Evolutionary conservation across 1,140 invertebrate species (phyloP).

Genomic region (Drosophila rufa): DNA sequence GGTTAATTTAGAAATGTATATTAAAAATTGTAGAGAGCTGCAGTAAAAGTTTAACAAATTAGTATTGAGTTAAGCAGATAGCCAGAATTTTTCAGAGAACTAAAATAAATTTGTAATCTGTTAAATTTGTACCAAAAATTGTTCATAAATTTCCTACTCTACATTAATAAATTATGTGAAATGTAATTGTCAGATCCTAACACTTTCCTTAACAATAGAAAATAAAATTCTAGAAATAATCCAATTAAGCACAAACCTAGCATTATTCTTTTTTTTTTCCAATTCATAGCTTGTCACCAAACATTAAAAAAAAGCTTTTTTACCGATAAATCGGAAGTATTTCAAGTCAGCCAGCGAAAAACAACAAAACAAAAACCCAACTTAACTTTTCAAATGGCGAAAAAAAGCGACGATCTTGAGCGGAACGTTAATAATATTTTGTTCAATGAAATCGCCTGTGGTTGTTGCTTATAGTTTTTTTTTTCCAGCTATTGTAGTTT

Average conservation of each 20-base stretch:
- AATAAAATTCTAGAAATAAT: background rate
- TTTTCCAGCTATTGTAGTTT: constrained; percentile 13
- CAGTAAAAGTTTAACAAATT: background rate
- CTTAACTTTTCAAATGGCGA: constrained; percentile 37
- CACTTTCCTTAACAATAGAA: too few species aligned
- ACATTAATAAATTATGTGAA: too few species aligned
- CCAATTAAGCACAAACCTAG: constrained; percentile 2
- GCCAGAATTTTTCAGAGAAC: too few species aligned
- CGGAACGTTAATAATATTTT: constrained; percentile 82
- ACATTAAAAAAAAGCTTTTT: constrained; percentile 44
- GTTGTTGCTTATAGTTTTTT: constrained; percentile 38
- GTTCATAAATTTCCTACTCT: too few species aligned
- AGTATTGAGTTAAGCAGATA: too few species aligned
- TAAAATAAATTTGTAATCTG: too few species aligned
- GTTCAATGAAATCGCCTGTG: constrained; percentile 73
- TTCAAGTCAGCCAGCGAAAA: constrained; percentile 3
- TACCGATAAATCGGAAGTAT: constrained; percentile 66
- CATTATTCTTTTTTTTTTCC: constrained; percentile 4
- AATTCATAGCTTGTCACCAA: constrained; percentile 27
- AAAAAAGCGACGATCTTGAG: constrained; percentile 71
- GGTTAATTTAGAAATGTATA: background rate
- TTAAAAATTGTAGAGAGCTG: background rate
- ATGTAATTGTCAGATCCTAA: too few species aligned
- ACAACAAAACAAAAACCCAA: constrained; percentile 4
- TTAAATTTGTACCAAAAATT: too few species aligned